phyloP scores from a whole-genome alignment of 2,888 invertebrate genomes.

The Azorinus chamasolen region DNA sequence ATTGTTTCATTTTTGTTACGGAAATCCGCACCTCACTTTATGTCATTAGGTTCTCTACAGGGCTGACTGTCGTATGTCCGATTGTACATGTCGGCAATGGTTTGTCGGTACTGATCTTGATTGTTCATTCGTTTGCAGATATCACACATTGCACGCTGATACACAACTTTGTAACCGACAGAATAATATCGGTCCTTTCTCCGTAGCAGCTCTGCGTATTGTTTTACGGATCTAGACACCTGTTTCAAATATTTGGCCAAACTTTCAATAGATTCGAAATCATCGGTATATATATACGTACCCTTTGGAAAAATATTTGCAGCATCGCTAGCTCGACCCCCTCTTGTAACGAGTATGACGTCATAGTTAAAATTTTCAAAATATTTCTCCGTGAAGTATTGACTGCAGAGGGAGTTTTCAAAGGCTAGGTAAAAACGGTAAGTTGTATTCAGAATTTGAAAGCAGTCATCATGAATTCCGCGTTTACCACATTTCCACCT shows the following conservation, averaged over 20 bases:
- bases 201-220: slow-evolving; percentile 33
- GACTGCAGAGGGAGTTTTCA: slow-evolving; percentile 52
- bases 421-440: slow-evolving; percentile 55
- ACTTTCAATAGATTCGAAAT: slow-evolving; percentile 31
- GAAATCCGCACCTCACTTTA: too few relatives aligned
- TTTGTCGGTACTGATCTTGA: too few relatives aligned
- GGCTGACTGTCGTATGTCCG: too few relatives aligned
- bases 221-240: slow-evolving; percentile 30
- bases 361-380: slow-evolving; percentile 60
- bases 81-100: too few relatives aligned
- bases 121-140: too few relatives aligned
- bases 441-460: slow-evolving; percentile 35
- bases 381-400: too few relatives aligned
- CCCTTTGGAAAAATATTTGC: slow-evolving; percentile 20
- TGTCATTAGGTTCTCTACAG: too few relatives aligned
- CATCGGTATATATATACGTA: too few relatives aligned
- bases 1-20: too few relatives aligned
- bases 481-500: slow-evolving; percentile 37
- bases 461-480: too few relatives aligned
- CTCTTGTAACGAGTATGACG: slow-evolving; percentile 30
- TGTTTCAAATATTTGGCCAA: slow-evolving; percentile 36
- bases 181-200: slow-evolving; percentile 45
- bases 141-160: too few relatives aligned
- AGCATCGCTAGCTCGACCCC: slow-evolving; percentile 40
- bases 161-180: too few relatives aligned